Evolutionary conservation across 2,888 invertebrate genomes (phyloP).

Genomic region (Cheilosia variabilis): DNA sequence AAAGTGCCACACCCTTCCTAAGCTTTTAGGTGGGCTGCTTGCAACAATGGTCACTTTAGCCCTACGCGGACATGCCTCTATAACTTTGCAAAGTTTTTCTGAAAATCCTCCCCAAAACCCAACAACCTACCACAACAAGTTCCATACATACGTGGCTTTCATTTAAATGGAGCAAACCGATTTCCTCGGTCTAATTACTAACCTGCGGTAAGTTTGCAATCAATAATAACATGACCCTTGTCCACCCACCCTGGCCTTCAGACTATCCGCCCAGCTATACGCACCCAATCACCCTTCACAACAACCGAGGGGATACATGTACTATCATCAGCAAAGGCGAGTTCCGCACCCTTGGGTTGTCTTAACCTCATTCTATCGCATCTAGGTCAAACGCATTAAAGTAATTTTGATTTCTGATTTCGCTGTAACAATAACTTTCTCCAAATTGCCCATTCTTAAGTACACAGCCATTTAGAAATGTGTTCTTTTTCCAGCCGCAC

Average conservation of each 20-base stretch:
- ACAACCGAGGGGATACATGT: constrained; percentile 9
- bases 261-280: no score
- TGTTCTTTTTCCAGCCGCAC: neutral
- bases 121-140: neutral
- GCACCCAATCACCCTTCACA: neutral
- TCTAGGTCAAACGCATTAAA: constrained; percentile 58
- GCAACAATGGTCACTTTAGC: no score
- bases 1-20: no score
- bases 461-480: neutral
- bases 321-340: neutral
- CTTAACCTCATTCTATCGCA: constrained; percentile 18
- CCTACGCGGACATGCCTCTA: no score
- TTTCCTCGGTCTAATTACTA: constrained; percentile 32
- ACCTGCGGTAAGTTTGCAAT: constrained; percentile 32
- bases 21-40: no score
- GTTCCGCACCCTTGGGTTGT: constrained; percentile 9
- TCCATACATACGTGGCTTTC: neutral
- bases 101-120: neutral
- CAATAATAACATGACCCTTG: constrained; percentile 16
- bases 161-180: neutral
- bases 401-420: constrained; percentile 34
- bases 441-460: neutral
- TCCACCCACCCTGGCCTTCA: constrained; percentile 2
- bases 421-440: constrained; percentile 4
- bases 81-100: no score